A percentile compares a stretch with the other conserved stretches of the same genome.
Conservation (phyloP, 2,888 invertebrate species). For the Acanthopleura granulata region DNA sequence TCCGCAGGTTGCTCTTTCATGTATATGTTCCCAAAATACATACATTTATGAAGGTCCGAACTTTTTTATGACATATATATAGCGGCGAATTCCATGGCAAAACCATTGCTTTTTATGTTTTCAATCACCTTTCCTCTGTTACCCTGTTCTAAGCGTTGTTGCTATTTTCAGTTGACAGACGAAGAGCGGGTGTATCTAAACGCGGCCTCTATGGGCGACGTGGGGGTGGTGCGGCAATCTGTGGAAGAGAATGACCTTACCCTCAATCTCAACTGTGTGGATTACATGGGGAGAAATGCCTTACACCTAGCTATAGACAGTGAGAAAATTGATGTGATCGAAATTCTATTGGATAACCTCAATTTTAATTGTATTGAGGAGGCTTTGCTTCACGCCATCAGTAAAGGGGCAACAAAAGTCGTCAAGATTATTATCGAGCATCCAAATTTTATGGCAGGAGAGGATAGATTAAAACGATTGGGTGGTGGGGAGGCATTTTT, state of each 20-base stretch:
- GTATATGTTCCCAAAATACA: too few relatives aligned
- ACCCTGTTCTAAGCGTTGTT: too few relatives aligned
- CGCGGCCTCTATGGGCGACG: slow-evolving; percentile 67
- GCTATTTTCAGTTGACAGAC: slow-evolving; percentile 60
- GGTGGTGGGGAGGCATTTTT: slow-evolving; percentile 69
- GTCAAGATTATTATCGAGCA: slow-evolving; percentile 74
- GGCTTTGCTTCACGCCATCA: slow-evolving; percentile 78
- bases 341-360: slow-evolving; percentile 75
- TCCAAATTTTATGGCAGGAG: slow-evolving; percentile 69
- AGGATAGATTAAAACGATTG: slow-evolving; percentile 63
- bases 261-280: slow-evolving; percentile 69
- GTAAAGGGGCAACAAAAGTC: slow-evolving; percentile 76
- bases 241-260: slow-evolving; percentile 58
- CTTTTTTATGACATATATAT: too few relatives aligned
- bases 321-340: slow-evolving; percentile 77
- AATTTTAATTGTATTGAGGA: slow-evolving; percentile 77
- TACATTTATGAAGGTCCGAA: too few relatives aligned
- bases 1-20: too few relatives aligned
- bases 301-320: slow-evolving; percentile 79
- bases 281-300: slow-evolving; percentile 77
- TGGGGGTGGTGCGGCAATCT: slow-evolving; percentile 66
- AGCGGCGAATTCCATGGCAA: too few relatives aligned
- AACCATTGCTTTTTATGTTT: too few relatives aligned
- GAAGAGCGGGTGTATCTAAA: slow-evolving; percentile 68
- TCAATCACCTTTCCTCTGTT: too few relatives aligned